phyloP scores from a whole-genome alignment of 2,888 invertebrate species.

The Dione juno region DNA sequence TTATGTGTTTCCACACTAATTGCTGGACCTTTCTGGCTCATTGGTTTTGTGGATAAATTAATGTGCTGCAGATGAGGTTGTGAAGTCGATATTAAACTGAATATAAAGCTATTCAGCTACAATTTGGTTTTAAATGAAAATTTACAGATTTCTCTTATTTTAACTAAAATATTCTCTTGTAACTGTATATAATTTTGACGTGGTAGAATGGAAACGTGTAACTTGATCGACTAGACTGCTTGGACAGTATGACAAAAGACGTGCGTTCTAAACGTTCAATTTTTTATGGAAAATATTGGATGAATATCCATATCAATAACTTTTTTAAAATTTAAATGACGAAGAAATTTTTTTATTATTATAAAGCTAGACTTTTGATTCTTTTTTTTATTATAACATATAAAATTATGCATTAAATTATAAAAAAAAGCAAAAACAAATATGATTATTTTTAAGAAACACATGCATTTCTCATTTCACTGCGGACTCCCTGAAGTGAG shows the following conservation, averaged over 20 bases:
- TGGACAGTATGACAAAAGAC: no score
- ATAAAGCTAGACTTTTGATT: no score
- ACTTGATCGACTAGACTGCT: no score
- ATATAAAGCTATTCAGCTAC: background rate
- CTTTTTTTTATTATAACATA: background rate
- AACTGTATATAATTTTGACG: no score
- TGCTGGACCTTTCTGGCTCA: constrained; percentile 7
- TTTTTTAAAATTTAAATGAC: no score
- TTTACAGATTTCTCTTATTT: no score
- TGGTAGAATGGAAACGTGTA: no score
- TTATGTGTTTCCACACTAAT: constrained; percentile 13
- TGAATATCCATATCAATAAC: no score
- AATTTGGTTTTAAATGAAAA: background rate
- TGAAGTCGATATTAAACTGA: background rate
- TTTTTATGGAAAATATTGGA: no score
- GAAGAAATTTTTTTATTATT: no score
- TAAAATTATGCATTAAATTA: background rate
- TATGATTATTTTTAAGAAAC: constrained; percentile 1
- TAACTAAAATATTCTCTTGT: no score
- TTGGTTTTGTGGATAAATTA: background rate
- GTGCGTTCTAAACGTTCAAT: no score
- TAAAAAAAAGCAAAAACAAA: background rate
- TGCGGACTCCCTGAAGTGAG: constrained; percentile 7
- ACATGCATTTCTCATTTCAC: background rate
- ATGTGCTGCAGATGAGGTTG: background rate